Evolutionary conservation across 2,888 invertebrate species (phyloP), one percentile per base, ranked within the genome.

Genomic region (Portevinia maculata): DNA sequence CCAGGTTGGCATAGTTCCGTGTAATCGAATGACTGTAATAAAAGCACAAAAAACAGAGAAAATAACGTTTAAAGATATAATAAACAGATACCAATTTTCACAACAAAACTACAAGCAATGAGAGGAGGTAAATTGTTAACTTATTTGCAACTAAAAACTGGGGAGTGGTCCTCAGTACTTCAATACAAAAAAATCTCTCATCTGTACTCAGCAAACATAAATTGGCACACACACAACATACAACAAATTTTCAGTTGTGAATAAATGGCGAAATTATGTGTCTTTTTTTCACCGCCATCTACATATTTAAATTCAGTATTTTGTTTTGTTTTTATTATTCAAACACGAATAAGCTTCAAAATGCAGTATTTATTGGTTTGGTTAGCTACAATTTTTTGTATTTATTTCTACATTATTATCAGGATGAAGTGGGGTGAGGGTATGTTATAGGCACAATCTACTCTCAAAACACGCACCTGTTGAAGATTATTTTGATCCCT

Each of bases 401-500:
- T 34, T 59, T 34, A 1, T 39, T n/a, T 48, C 21, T 50, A 39
- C 15, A 41, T 44, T 21, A 50, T 24, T 32, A 39, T 15, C 21
- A 41, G 57, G 28, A 44, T 52, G 67, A 46, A 53, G 52, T 30
- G 39, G 34, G 52, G 30, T 15, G 15, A 30, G 15, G 19, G 34
- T 19, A 8, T 34, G 17, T 19, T 44, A 44, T 24, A 46, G 60
- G 48, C 62, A 69, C 55, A 62, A 79, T 74, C 69, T 79, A 79
- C 79, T 57, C 57, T 65, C 62, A 85, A 76, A 59, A 59, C 89
- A 93, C 93, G 93, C 92, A 96, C 96, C 96, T 96, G 96, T 92
- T 96, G 96, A 88, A 96, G 94, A 90, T 96, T 94, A 89, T 96
- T 95, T 92, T 97, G 96, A 91, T 96, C 96, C 88, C 96, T 92